A percentile compares a stretch with the other conserved stretches of the same genome.
Evolutionary conservation across 2,797 vertebrate genomes (phyloP).

Genomic region (Malacoraja senta): DNA sequence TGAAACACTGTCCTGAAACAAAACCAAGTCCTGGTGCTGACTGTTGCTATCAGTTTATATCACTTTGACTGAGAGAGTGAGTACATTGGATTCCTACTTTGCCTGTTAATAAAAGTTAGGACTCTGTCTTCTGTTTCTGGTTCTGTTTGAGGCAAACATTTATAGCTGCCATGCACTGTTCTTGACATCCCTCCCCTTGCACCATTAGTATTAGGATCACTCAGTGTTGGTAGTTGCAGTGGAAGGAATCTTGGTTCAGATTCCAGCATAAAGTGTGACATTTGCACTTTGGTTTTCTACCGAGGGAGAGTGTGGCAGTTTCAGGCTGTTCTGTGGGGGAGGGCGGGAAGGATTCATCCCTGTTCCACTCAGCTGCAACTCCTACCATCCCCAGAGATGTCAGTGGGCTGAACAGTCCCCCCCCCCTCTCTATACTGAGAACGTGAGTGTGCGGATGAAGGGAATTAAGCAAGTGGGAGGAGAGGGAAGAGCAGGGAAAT

Average conservation of each 20-base stretch:
- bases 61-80: not conserved
- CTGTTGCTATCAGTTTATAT: not conserved
- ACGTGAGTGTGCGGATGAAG: conserved; percentile 5
- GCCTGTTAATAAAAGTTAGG: not conserved
- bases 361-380: conserved; percentile 25
- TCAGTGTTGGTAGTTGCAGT: not conserved
- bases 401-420: conserved; percentile 33
- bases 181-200: not conserved
- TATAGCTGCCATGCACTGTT: not conserved
- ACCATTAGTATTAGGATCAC: conserved; percentile 19
- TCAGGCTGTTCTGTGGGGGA: conserved; percentile 6
- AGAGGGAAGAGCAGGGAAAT: conserved; percentile 23
- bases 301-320: conserved; percentile 3
- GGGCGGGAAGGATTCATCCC: not conserved
- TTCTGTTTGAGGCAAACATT: not conserved
- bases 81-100: not conserved
- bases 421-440: conserved; percentile 6
- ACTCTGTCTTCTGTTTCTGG: not conserved
- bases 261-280: not conserved
- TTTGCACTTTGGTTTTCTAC: conserved; percentile 9
- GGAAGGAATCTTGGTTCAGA: not conserved
- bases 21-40: not conserved
- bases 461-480: conserved; percentile 18
- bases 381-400: conserved; percentile 30
- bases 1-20: not conserved